Evolutionary conservation across 1,140 invertebrate genomes (phyloP).

Genomic region (Diachasmimorpha longicaudata): DNA sequence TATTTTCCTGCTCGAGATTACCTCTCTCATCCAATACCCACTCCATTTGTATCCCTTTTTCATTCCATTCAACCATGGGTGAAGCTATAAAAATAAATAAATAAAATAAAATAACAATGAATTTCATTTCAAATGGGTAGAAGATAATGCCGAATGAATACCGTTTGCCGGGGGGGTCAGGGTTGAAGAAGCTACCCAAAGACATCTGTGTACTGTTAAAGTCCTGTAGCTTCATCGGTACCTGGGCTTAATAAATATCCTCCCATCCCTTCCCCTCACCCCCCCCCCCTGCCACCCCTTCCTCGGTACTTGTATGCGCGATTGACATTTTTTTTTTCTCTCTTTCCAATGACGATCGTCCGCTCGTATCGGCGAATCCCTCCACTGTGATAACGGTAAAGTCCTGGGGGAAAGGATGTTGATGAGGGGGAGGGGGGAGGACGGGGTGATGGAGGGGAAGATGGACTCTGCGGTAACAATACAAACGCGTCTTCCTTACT

Average conservation of each 20-base stretch:
- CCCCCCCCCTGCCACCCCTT: neutral
- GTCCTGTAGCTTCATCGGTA: neutral
- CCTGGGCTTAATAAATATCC: neutral
- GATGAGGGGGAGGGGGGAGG: too few relatives aligned
- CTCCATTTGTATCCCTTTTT: neutral
- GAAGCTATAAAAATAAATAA: too few relatives aligned
- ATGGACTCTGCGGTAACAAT: neutral
- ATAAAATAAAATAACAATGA: neutral
- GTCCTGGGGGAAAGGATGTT: neutral
- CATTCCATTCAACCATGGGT: neutral
- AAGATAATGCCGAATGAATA: neutral
- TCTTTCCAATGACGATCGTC: neutral
- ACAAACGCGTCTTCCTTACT: slow-evolving; percentile 6
- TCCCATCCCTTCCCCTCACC: neutral
- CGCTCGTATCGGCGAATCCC: neutral
- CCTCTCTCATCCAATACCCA: neutral
- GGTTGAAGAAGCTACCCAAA: neutral
- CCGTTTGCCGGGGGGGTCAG: neutral
- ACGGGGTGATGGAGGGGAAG: too few relatives aligned
- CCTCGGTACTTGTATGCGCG: neutral
- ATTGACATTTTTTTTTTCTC: slow-evolving; percentile 9
- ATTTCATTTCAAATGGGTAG: neutral
- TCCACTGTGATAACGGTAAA: slow-evolving; percentile 5
- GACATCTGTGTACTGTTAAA: neutral
- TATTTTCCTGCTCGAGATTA: slow-evolving; percentile 20